Evolutionary conservation across 2,797 vertebrate species (phyloP).

Genomic region (Bryconaethiops microstoma): DNA sequence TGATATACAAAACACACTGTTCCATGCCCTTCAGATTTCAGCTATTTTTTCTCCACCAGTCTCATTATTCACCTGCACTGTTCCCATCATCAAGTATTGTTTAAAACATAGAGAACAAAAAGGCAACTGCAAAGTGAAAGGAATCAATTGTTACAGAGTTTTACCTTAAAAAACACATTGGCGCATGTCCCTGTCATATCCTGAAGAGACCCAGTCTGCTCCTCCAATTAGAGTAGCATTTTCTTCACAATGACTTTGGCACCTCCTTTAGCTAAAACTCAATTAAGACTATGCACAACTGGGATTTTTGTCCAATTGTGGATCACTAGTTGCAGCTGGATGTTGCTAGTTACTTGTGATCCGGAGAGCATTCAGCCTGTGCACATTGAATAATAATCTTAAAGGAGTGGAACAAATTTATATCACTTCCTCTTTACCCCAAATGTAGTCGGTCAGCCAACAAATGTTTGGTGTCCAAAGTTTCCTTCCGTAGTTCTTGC

Average conservation of each 20-base stretch:
- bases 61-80: conserved; percentile 12
- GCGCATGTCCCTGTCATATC: not conserved
- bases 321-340: not conserved
- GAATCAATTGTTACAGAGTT: not conserved
- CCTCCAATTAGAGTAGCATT: not conserved
- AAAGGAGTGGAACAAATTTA: too few species aligned
- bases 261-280: not conserved
- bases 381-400: not conserved
- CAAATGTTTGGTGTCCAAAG: too few species aligned
- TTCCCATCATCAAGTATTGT: conserved; percentile 15
- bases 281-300: not conserved
- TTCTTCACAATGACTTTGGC: not conserved
- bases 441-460: too few species aligned
- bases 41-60: not conserved
- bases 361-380: not conserved
- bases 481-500: too few species aligned
- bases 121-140: not conserved
- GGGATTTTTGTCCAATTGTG: not conserved
- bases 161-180: not conserved
- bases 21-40: conserved; percentile 39
- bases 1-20: conserved; percentile 35
- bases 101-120: not conserved
- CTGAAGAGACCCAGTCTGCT: not conserved
- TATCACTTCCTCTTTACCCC: too few species aligned
- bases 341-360: not conserved